Evolutionary conservation across 2,888 invertebrate species (phyloP).

Genomic region (Cyaniris semiargus): DNA sequence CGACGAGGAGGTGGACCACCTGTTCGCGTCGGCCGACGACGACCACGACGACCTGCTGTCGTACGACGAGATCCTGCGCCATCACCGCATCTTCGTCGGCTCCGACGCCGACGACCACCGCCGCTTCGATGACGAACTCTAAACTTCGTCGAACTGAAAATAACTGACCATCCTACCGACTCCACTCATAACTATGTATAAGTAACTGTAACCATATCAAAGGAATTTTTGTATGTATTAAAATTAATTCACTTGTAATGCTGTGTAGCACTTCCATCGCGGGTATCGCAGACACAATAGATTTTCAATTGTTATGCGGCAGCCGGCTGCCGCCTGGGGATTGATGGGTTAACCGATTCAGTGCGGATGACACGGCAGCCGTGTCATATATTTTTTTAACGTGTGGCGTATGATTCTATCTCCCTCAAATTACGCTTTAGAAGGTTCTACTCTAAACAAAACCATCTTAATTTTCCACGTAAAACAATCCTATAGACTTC

Average conservation of each 20-base stretch:
- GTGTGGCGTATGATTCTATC: too few species aligned
- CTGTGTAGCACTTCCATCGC: too few species aligned
- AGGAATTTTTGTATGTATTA: not conserved
- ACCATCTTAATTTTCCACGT: too few species aligned
- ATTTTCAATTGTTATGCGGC: too few species aligned
- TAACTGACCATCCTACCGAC: conserved; percentile 2
- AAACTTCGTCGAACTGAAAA: conserved; percentile 31
- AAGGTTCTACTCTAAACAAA: too few species aligned
- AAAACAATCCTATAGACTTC: too few species aligned
- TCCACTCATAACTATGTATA: not conserved
- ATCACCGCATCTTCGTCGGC: conserved; percentile 94
- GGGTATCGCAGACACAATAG: too few species aligned
- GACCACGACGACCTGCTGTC: conserved; percentile 90
- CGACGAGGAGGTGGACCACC: conserved; percentile 92
- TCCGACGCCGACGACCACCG: conserved; percentile 95
- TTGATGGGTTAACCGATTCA: too few species aligned
- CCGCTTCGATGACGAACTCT: conserved; percentile 91
- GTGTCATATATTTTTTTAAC: too few species aligned
- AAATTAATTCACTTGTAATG: not conserved
- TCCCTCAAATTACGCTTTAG: too few species aligned
- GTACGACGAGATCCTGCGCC: conserved; percentile 89
- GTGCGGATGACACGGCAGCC: too few species aligned
- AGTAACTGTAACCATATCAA: not conserved
- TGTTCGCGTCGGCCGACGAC: conserved; percentile 92
- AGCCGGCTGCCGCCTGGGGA: too few species aligned